A percentile compares a stretch with the other conserved stretches of the same genome.
Conservation (phyloP, 2,113 vertebrate species). For the Loxodonta africana region DNA sequence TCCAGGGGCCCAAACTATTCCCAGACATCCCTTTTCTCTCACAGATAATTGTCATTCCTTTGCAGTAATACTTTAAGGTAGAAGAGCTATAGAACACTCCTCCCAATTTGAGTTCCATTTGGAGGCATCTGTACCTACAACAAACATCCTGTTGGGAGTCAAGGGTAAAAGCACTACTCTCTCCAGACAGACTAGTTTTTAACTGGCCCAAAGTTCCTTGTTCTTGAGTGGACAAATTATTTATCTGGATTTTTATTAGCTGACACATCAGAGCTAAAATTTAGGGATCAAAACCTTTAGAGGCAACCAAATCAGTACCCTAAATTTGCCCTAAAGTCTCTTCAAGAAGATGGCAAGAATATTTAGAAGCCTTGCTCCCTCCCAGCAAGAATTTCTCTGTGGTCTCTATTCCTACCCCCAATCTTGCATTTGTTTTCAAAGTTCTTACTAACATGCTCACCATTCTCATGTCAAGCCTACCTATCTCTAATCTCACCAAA, state of each 20-base stretch:
- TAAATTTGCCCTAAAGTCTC: not conserved
- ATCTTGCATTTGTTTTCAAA: not conserved
- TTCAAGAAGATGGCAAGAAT: conserved; percentile 27
- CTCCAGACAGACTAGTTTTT: not conserved
- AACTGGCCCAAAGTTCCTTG: not conserved
- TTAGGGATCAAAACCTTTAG: not conserved
- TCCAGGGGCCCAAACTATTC: not conserved
- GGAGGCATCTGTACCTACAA: not conserved
- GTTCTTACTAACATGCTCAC: not conserved
- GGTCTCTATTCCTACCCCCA: not conserved
- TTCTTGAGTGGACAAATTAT: conserved; percentile 22
- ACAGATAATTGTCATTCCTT: not conserved
- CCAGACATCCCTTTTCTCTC: not conserved
- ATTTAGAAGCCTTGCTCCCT: not conserved
- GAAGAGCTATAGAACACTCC: not conserved
- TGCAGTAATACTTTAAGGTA: not conserved
- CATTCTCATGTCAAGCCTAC: not conserved
- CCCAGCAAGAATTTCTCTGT: not conserved
- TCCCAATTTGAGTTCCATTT: not conserved
- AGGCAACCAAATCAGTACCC: not conserved
- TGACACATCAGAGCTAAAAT: not conserved
- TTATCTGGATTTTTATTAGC: conserved; percentile 6
- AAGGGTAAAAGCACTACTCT: not conserved
- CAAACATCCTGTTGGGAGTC: not conserved
- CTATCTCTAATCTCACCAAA: not conserved